phyloP scores from a whole-genome alignment of 2,797 vertebrate species.

The Phrynocephalus forsythii region DNA sequence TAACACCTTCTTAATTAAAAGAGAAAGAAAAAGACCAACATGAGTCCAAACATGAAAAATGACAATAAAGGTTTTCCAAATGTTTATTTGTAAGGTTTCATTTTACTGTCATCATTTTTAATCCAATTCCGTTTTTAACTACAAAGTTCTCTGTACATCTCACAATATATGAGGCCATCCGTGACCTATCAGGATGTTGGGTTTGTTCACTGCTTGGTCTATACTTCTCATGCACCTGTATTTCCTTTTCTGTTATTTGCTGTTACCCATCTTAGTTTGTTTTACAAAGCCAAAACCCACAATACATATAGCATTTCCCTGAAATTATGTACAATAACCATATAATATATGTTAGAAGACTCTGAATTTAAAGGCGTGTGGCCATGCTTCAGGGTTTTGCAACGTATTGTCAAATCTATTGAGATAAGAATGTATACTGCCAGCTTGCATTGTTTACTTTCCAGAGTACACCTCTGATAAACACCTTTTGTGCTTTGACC shows the following conservation, averaged over 20 bases:
- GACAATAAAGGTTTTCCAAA: conserved; percentile 26
- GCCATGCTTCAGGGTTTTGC: conserved; percentile 2
- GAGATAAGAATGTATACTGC: conserved; percentile 46
- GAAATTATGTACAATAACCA: not conserved
- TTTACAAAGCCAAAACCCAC: not conserved
- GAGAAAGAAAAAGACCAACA: not conserved
- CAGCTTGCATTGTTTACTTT: conserved; percentile 54
- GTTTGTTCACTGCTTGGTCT: not conserved
- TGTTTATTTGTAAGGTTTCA: not conserved
- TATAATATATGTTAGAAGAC: not conserved
- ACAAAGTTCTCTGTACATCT: not conserved
- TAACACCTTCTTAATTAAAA: not conserved
- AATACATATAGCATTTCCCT: conserved; percentile 15
- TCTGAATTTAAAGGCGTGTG: not conserved
- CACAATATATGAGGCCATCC: not conserved
- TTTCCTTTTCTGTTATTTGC: not conserved
- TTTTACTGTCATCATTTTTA: conserved; percentile 1
- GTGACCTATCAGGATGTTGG: no score
- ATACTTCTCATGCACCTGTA: not conserved
- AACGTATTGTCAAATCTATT: not conserved
- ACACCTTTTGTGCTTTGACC: conserved; percentile 28
- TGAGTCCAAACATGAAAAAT: not conserved
- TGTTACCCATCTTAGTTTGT: not conserved
- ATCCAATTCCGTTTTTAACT: not conserved
- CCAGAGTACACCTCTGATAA: conserved; percentile 51